A percentile compares a stretch with the other conserved stretches of the same genome.
Evolutionary conservation across 2,888 invertebrate species (phyloP).

Genomic region (Nomada goodeniana): DNA sequence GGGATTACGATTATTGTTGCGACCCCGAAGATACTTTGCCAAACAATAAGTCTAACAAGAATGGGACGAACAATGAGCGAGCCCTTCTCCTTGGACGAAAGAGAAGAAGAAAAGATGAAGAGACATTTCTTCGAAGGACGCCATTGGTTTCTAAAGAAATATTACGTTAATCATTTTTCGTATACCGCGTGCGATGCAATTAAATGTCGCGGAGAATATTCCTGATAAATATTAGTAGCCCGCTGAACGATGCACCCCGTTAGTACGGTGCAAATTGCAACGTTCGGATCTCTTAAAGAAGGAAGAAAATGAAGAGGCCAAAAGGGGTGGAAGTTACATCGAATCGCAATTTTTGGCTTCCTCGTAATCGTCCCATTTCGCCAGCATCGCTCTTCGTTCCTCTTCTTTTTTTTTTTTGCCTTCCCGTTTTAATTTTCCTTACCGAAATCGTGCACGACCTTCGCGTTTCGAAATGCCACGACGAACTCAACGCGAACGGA

Average conservation of each 20-base stretch:
- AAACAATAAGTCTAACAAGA: slow-evolving; percentile 64
- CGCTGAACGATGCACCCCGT: no score
- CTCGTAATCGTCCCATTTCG: slow-evolving; percentile 11
- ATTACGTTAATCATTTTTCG: neutral
- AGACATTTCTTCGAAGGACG: neutral
- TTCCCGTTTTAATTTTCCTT: neutral
- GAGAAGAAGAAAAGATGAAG: neutral
- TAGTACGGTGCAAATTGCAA: neutral
- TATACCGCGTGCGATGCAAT: neutral
- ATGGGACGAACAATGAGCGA: slow-evolving; percentile 65
- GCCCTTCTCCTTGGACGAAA: slow-evolving; percentile 30
- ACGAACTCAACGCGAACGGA: neutral
- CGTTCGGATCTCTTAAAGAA: neutral
- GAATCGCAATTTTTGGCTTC: slow-evolving; percentile 9
- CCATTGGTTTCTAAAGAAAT: neutral
- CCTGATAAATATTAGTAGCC: no score
- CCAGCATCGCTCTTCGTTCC: slow-evolving; percentile 4
- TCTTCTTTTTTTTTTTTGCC: neutral
- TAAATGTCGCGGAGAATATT: neutral
- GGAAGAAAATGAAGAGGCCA: neutral
- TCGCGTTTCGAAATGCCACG: neutral
- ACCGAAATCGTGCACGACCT: neutral
- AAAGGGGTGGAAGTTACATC: neutral
- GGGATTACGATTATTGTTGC: slow-evolving; percentile 75
- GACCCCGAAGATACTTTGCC: slow-evolving; percentile 73